phyloP scores from a whole-genome alignment of 1,140 invertebrate genomes.

The Drosophila navojoa region DNA sequence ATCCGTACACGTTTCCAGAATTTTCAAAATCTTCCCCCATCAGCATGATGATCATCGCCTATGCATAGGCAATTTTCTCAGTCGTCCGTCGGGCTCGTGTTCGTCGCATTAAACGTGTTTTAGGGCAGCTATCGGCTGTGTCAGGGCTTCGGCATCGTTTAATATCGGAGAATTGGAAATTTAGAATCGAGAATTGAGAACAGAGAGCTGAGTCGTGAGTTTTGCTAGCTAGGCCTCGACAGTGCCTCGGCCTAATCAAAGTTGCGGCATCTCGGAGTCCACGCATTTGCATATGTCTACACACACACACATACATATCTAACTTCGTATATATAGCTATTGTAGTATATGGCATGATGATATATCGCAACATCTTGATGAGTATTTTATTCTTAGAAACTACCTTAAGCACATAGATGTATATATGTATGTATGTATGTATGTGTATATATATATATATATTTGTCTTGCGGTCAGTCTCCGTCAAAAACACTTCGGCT shows the following conservation, averaged over 20 bases:
- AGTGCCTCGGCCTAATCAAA: constrained; percentile 25
- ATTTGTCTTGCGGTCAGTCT: constrained; percentile 51
- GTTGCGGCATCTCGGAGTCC: constrained; percentile 39
- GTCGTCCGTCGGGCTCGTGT: constrained; percentile 15
- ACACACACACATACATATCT: neutral
- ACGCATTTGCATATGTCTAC: constrained; percentile 36
- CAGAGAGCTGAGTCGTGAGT: constrained; percentile 1
- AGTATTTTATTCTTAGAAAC: constrained; percentile 62
- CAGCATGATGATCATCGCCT: constrained; percentile 41
- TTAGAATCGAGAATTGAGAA: constrained; percentile 11
- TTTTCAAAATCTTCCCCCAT: constrained; percentile 54
- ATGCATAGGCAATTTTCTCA: constrained; percentile 64
- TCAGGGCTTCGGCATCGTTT: constrained; percentile 3
- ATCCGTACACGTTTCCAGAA: constrained; percentile 68
- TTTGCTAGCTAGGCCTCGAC: no score
- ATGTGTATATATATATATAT: constrained; percentile 9
- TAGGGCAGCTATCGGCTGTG: constrained; percentile 26
- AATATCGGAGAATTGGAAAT: constrained; percentile 15
- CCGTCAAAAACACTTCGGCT: constrained; percentile 18
- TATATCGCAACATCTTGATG: constrained; percentile 35
- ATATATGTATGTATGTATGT: constrained; percentile 28
- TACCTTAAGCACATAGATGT: neutral
- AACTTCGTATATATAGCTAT: constrained; percentile 36
- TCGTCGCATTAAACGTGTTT: constrained; percentile 64
- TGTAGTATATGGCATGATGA: constrained; percentile 5